Percentiles rank a stretch among this genome's conserved stretches.
phyloP scores from a whole-genome alignment of 2,113 vertebrate species.

The Tetrao urogallus region DNA sequence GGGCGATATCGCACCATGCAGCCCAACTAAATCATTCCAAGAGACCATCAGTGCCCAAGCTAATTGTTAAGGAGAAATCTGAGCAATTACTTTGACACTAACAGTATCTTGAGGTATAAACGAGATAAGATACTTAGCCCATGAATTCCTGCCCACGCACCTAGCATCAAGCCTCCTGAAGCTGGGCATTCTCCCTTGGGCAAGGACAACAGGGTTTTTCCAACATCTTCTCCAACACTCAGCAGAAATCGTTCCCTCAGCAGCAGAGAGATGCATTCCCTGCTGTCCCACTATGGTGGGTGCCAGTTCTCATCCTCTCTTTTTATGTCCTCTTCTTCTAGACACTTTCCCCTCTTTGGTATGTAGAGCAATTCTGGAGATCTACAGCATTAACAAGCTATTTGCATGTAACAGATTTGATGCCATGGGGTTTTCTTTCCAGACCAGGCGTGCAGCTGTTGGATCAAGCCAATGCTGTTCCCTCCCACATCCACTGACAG shows the following conservation, averaged over 20 bases:
- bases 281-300: fast-evolving
- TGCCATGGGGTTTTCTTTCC: neutral
- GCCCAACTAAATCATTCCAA: neutral
- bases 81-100: conserved; percentile 19
- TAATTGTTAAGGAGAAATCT: neutral
- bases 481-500: neutral
- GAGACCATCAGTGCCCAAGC: neutral
- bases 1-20: neutral
- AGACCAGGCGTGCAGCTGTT: fast-evolving
- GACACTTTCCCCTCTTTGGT: conserved; percentile 64
- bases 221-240: neutral
- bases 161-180: neutral
- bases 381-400: neutral
- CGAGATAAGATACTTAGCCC: conserved; percentile 5
- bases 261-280: neutral
- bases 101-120: conserved; percentile 50
- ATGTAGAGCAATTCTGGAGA: conserved; percentile 44
- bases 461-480: neutral
- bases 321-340: neutral
- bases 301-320: neutral
- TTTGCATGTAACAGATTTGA: neutral
- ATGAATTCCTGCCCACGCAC: neutral
- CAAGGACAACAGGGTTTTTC: neutral
- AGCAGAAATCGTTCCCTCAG: neutral
- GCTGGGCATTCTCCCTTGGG: neutral